Percentiles rank a stretch among this genome's conserved stretches.
phyloP scores from a whole-genome alignment of 2,113 vertebrate genomes.

The Thunnus thynnus region DNA sequence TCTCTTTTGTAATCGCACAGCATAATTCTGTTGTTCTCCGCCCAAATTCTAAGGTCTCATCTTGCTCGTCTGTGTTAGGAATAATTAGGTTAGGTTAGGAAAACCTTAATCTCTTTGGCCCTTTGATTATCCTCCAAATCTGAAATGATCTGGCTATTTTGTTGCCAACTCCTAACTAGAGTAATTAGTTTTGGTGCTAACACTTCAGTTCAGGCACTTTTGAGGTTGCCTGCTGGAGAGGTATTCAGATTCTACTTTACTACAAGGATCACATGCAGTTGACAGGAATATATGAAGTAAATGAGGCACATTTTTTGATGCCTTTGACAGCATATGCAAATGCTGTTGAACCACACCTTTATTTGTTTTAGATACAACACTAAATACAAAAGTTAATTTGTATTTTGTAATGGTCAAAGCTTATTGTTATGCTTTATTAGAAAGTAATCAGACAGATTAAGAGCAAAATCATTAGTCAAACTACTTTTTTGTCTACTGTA shows the following conservation, averaged over 20 bases:
- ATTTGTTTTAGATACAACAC: not conserved
- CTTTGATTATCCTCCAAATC: conserved; percentile 61
- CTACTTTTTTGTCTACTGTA: conserved; percentile 16
- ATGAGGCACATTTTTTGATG: not conserved
- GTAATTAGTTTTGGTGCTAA: conserved; percentile 41
- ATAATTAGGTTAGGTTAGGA: conserved; percentile 46
- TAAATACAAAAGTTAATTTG: conserved; percentile 10
- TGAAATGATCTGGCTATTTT: conserved; percentile 29
- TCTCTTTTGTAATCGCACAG: conserved; percentile 51
- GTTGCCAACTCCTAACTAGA: conserved; percentile 44
- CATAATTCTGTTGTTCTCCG: conserved; percentile 28
- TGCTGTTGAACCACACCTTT: conserved; percentile 1
- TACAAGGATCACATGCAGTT: not conserved
- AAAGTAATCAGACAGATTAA: conserved; percentile 60
- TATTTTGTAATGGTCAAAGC: not conserved
- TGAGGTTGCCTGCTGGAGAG: not conserved
- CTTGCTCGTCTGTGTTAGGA: conserved; percentile 46
- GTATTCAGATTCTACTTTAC: not conserved
- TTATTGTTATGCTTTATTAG: conserved; percentile 24
- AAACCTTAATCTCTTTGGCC: conserved; percentile 35
- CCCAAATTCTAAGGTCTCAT: conserved; percentile 21
- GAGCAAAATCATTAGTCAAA: conserved; percentile 35
- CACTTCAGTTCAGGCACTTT: not conserved
- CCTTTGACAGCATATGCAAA: not conserved
- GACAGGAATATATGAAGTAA: not conserved